Percentiles rank a stretch among this genome's conserved stretches.
Evolutionary conservation across 2,113 vertebrate species (phyloP).

Genomic region (Rhipidura dahli): DNA sequence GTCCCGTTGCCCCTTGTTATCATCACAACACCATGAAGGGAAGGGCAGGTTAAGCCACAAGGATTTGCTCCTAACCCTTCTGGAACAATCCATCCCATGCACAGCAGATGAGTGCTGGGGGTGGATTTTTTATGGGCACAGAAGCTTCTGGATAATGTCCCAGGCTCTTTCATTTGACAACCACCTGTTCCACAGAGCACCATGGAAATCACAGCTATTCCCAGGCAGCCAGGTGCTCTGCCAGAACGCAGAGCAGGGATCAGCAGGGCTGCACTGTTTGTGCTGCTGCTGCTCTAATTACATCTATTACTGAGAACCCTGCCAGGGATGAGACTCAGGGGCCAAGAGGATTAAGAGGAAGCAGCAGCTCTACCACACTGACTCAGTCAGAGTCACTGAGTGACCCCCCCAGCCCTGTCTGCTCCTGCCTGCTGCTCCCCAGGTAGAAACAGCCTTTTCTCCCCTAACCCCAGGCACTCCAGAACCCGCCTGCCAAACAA

Average conservation of each 20-base stretch:
- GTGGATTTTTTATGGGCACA: not conserved
- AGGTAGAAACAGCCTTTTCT: not conserved
- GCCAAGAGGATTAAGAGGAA: not conserved
- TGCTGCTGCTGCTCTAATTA: not conserved
- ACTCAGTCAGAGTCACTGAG: not conserved
- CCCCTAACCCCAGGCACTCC: not conserved
- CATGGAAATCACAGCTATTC: not conserved
- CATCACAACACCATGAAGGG: not conserved
- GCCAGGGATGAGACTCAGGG: not conserved
- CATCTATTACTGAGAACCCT: not conserved
- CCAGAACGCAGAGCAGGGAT: not conserved
- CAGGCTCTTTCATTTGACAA: not conserved
- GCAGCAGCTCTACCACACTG: not conserved
- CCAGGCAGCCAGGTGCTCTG: not conserved
- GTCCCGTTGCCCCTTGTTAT: not conserved
- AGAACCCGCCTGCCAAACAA: not conserved
- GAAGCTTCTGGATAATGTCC: not conserved
- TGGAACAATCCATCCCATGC: not conserved
- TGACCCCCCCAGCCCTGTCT: not conserved
- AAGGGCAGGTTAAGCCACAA: not conserved
- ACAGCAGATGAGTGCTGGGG: not conserved
- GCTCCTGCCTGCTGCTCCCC: not conserved
- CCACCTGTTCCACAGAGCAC: not conserved
- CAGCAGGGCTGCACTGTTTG: not conserved
- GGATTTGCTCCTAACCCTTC: not conserved